Evolutionary conservation across 2,797 vertebrate genomes (phyloP).

Genomic region (Periophthalmus magnuspinnatus): DNA sequence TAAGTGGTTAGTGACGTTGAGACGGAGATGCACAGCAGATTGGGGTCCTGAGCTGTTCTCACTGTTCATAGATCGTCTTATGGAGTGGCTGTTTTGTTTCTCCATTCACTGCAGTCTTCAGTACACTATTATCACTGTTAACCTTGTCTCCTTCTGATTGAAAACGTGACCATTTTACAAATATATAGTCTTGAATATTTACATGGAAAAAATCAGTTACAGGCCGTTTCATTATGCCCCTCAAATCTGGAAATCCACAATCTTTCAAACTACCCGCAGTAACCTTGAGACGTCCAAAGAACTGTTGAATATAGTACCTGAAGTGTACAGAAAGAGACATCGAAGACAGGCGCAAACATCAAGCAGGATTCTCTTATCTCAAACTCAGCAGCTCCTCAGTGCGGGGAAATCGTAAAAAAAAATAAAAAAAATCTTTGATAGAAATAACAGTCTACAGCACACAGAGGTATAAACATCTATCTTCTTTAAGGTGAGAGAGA

Average conservation of each 20-base stretch:
- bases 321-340: neutral
- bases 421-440: conserved; percentile 33
- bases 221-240: too few species aligned
- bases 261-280: neutral
- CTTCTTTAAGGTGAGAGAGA: neutral
- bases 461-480: neutral
- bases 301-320: neutral
- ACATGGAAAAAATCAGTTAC: too few species aligned
- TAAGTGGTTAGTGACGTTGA: too few species aligned
- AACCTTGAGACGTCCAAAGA: conserved; percentile 8
- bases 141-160: too few species aligned
- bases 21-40: too few species aligned
- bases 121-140: too few species aligned
- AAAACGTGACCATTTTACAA: too few species aligned
- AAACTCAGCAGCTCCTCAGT: conserved; percentile 12
- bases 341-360: neutral
- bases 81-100: too few species aligned
- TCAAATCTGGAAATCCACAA: neutral
- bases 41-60: too few species aligned
- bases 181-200: too few species aligned
- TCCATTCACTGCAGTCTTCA: too few species aligned
- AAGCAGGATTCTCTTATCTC: conserved; percentile 38
- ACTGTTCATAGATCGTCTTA: too few species aligned
- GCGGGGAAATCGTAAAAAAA: conserved; percentile 34
- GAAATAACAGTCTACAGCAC: conserved; percentile 17